A percentile compares a stretch with the other conserved stretches of the same genome.
phyloP scores from a whole-genome alignment of 2,888 invertebrate genomes.

The Trachelus troglodyta region DNA sequence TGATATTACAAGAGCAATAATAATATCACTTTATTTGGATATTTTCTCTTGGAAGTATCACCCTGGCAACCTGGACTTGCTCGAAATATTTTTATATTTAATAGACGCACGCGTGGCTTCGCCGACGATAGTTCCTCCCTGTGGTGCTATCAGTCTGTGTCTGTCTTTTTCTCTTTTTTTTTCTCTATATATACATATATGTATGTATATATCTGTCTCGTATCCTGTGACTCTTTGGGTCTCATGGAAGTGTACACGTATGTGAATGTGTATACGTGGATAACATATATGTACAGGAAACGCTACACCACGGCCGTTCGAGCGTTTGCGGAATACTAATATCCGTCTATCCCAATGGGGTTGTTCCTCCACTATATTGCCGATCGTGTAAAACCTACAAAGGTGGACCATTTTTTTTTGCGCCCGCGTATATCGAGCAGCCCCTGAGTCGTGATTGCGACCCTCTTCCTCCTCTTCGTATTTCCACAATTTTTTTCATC shows the following conservation, averaged over 20 bases:
- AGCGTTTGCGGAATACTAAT: conserved; percentile 52
- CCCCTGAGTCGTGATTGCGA: conserved; percentile 11
- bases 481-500: background rate
- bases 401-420: background rate
- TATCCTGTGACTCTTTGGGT: background rate
- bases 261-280: background rate
- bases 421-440: conserved; percentile 4
- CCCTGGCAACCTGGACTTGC: background rate
- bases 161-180: background rate
- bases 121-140: background rate
- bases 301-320: conserved; percentile 41
- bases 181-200: too few relatives aligned
- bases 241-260: background rate
- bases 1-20: background rate
- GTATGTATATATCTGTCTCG: background rate
- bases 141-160: background rate
- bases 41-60: background rate
- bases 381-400: conserved; percentile 36
- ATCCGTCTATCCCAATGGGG: conserved; percentile 15
- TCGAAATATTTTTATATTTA: background rate
- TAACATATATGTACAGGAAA: conserved; percentile 41
- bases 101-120: background rate
- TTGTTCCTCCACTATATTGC: conserved; percentile 26
- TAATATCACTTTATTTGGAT: background rate
- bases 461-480: conserved; percentile 3